A percentile compares a stretch with the other conserved stretches of the same genome.
phyloP scores from a whole-genome alignment of 2,113 vertebrate genomes.

The Drymodes brunneopygia region DNA sequence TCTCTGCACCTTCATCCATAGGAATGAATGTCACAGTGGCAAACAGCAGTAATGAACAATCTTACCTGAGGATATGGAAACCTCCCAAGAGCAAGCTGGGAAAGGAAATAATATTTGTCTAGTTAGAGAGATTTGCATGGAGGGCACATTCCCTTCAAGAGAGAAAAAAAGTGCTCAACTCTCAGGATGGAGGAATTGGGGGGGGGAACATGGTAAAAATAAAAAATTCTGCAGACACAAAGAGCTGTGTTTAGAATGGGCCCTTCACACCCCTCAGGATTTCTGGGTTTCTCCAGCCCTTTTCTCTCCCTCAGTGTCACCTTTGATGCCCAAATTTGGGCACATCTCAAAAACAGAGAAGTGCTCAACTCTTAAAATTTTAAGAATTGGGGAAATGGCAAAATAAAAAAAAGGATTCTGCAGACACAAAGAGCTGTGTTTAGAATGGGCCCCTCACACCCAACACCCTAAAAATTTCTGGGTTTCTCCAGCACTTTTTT shows the following conservation, averaged over 20 bases:
- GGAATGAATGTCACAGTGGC: slow-evolving; percentile 80
- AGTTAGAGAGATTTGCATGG: slow-evolving; percentile 79
- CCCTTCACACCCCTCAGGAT: background rate
- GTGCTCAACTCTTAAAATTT: background rate
- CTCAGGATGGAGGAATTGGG: slow-evolving; percentile 9
- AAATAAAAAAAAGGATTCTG: background rate
- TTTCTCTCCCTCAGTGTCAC: background rate
- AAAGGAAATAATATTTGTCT: slow-evolving; percentile 82
- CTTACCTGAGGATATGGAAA: slow-evolving; percentile 99
- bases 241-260: background rate
- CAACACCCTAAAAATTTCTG: background rate
- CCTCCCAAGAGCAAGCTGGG: slow-evolving; percentile 94
- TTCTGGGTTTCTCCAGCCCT: background rate
- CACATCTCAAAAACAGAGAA: background rate
- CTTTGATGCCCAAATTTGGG: background rate
- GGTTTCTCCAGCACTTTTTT: background rate
- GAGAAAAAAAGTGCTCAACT: slow-evolving; percentile 65
- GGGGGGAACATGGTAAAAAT: background rate
- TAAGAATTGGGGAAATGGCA: background rate
- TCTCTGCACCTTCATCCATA: slow-evolving; percentile 82
- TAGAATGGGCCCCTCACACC: background rate
- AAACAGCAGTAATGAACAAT: slow-evolving; percentile 74
- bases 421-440: background rate
- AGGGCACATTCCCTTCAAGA: slow-evolving; percentile 72
- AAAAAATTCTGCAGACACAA: background rate